These are phyloP conservation scores for Adelosebastes latens DNA, from an alignment of 2,797 vertebrate genomes.

Conservation along the genomic window DNA sequence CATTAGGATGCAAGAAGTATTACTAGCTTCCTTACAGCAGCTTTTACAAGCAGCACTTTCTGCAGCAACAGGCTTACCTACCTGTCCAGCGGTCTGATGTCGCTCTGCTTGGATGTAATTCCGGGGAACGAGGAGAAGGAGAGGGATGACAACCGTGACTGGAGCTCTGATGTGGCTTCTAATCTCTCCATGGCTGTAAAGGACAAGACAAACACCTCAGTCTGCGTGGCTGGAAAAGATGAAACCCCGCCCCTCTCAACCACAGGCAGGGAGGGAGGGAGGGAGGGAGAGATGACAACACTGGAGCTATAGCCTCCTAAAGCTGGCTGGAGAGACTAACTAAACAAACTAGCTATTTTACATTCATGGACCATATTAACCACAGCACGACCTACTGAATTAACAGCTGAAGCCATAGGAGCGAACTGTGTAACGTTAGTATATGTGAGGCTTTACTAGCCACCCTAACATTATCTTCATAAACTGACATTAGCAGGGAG, in stretches of 20 bases:
- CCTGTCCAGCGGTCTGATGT: conserved; percentile 77
- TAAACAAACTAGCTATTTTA: neutral
- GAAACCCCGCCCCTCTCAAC: conserved; percentile 63
- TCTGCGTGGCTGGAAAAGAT: conserved; percentile 48
- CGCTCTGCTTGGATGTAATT: conserved; percentile 79
- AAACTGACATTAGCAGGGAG: conserved; percentile 21
- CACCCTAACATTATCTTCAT: neutral
- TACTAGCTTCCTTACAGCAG: neutral
- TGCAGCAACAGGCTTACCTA: conserved; percentile 64
- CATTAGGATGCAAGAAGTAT: neutral
- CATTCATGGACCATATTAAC: neutral
- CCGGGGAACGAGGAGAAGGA: conserved; percentile 86
- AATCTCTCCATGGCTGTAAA: conserved; percentile 81
- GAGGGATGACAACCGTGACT: conserved; percentile 85
- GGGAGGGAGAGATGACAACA: neutral
- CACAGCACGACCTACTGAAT: neutral
- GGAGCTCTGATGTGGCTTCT: conserved; percentile 81
- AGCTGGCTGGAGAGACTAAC: neutral
- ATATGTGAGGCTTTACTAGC: rapidly evolving
- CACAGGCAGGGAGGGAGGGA: conserved; percentile 10
- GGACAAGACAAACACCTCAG: conserved; percentile 65
- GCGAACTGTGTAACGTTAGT: neutral
- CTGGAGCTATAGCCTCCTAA: conserved; percentile 9
- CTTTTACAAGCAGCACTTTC: neutral
- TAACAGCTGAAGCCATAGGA: rapidly evolving